Evolutionary conservation across 2,113 vertebrate species (phyloP), one percentile per base, ranked within the genome.

Genomic region (Ammospiza nelsoni): DNA sequence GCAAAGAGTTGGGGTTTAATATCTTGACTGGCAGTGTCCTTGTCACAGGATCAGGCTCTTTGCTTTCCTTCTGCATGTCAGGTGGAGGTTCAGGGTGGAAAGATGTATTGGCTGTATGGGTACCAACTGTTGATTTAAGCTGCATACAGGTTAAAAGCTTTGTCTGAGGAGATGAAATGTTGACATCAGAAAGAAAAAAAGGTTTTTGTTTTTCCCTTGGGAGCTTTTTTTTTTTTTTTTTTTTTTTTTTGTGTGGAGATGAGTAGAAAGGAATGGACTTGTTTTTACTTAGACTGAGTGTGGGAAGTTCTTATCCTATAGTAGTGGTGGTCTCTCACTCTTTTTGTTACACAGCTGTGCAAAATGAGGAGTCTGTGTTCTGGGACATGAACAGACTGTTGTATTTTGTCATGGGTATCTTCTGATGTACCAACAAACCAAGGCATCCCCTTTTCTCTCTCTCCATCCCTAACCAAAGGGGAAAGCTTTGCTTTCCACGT

Each of bases 71-170:
- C 15, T 31, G 23, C 35, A 8, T 11, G 4, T 44, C 12, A 49
- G 22, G 27, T 18, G 41, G 54, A 66, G 27, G 37, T 57, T 87
- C 11, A 3, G 58, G 18, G 23, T 81, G 43, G 43, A 65, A 72
- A 31, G 58, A 25, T 44, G n/a, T 39, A 33, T 49, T 52, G 66
- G 20, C 49, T 89, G 7, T n/a, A 25, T 0, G 0, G 20, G 17
- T 23, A 31, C 43, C 0, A 2, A 13, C 17, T 37, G 27, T 27
- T 4, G 5, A 27, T 77, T n/a, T 69, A 52, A 62, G 33, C 15
- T 55, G 14, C 21, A 1, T 39, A 3, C 11, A 62, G 39, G 16
- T 83, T 46, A 63, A 46, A 21, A 51, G 33, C 25, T 17, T 12
- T 0, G 3, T 72, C 62, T 79, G 51, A 69, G 58, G 79, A 66